Evolutionary conservation across 2,888 invertebrate species (phyloP).

Genomic region (Anodontia alba): DNA sequence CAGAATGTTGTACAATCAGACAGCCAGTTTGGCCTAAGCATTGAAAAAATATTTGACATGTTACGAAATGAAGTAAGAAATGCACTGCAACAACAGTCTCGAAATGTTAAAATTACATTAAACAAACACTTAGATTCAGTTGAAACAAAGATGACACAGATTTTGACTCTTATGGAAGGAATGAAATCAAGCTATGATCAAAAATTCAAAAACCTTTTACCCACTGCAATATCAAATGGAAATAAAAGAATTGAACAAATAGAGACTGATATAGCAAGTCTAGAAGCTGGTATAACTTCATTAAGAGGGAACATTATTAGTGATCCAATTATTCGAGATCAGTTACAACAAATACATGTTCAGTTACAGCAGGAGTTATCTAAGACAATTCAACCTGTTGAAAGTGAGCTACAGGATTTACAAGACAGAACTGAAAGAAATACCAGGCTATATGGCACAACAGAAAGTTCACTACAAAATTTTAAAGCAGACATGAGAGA

Average conservation of each 20-base stretch:
- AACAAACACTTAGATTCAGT: constrained; percentile 19
- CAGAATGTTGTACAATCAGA: constrained; percentile 34
- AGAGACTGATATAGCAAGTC: constrained; percentile 23
- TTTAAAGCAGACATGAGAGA: constrained; percentile 38
- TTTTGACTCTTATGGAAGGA: constrained; percentile 28
- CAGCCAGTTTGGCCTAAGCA: constrained; percentile 18
- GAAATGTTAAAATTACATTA: constrained; percentile 23
- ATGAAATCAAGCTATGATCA: constrained; percentile 33
- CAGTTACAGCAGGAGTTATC: constrained; percentile 29
- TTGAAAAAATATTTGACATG: constrained; percentile 33
- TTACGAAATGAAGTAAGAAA: constrained; percentile 28
- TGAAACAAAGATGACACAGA: constrained; percentile 31
- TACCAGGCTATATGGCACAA: constrained; percentile 18
- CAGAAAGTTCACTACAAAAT: constrained; percentile 31
- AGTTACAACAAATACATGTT: constrained; percentile 30
- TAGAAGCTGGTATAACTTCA: constrained; percentile 34
- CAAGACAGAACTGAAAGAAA: constrained; percentile 26
- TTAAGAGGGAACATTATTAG: constrained; percentile 32
- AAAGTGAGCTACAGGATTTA: constrained; percentile 32
- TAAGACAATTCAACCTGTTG: constrained; percentile 10
- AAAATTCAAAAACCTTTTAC: constrained; percentile 18
- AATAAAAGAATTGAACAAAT: constrained; percentile 37
- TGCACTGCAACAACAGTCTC: constrained; percentile 22
- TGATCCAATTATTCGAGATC: constrained; percentile 25
- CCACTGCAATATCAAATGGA: not conserved